phyloP scores from a whole-genome alignment of 2,797 vertebrate genomes.

The Cuniculus paca region DNA sequence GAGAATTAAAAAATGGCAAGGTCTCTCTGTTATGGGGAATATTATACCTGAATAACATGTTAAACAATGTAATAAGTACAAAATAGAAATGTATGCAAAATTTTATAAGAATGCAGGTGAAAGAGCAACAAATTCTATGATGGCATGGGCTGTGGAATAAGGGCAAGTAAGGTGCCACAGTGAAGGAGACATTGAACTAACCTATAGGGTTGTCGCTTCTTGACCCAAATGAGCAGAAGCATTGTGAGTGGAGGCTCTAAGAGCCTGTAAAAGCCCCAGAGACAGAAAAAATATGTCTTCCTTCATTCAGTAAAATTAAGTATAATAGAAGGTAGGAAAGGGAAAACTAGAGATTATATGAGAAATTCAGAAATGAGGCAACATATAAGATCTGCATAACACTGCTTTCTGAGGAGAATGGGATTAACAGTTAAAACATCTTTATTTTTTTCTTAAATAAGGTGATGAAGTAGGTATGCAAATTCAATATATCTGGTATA shows the following conservation, averaged over 20 bases:
- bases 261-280: neutral
- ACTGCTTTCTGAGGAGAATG: neutral
- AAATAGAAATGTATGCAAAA: neutral
- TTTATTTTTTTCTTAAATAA: constrained; percentile 8
- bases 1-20: constrained; percentile 40
- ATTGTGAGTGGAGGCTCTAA: neutral
- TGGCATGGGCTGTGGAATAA: neutral
- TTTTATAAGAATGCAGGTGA: neutral
- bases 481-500: neutral
- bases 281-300: neutral
- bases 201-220: neutral
- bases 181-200: neutral
- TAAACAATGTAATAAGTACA: neutral
- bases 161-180: neutral
- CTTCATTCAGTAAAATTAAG: neutral
- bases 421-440: neutral
- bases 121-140: neutral
- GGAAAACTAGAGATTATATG: neutral
- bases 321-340: neutral
- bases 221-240: neutral
- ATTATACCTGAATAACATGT: neutral
- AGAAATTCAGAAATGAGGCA: neutral
- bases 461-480: neutral
- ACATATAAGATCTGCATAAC: neutral
- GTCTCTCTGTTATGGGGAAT: neutral